Evolutionary conservation across 2,113 vertebrate species (phyloP).

Genomic region (Sprattus sprattus): DNA sequence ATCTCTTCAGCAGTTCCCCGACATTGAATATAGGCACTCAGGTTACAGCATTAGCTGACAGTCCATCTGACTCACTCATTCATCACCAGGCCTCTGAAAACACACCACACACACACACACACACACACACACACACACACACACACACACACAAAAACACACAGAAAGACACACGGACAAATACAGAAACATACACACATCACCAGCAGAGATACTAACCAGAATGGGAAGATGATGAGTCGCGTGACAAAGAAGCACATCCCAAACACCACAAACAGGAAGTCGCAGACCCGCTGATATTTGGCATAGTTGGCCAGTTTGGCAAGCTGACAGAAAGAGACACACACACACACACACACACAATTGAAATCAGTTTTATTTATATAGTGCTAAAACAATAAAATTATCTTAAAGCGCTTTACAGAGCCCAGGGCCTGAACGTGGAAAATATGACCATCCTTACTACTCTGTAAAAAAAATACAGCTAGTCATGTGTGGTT

Average conservation of each 20-base stretch:
- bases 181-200: neutral
- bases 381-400: too few relatives aligned
- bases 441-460: too few relatives aligned
- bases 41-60: slow-evolving; percentile 58
- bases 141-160: neutral
- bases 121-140: neutral
- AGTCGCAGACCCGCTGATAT: slow-evolving; percentile 88
- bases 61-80: slow-evolving; percentile 44
- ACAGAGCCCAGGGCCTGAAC: too few relatives aligned
- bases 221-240: slow-evolving; percentile 86
- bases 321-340: slow-evolving; percentile 76
- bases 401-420: too few relatives aligned
- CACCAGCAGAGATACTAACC: slow-evolving; percentile 74
- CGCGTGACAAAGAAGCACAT: slow-evolving; percentile 85
- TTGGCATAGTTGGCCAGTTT: slow-evolving; percentile 97
- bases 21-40: slow-evolving; percentile 68
- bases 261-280: slow-evolving; percentile 86
- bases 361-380: too few relatives aligned
- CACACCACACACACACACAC: neutral
- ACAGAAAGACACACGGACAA: neutral
- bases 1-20: slow-evolving; percentile 56
- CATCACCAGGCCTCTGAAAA: neutral
- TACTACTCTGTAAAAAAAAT: too few relatives aligned
- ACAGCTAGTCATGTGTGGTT: too few relatives aligned
- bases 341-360: slow-evolving; percentile 11